Conservation (phyloP, 2,888 invertebrate species). For the Limenitis camilla region DNA sequence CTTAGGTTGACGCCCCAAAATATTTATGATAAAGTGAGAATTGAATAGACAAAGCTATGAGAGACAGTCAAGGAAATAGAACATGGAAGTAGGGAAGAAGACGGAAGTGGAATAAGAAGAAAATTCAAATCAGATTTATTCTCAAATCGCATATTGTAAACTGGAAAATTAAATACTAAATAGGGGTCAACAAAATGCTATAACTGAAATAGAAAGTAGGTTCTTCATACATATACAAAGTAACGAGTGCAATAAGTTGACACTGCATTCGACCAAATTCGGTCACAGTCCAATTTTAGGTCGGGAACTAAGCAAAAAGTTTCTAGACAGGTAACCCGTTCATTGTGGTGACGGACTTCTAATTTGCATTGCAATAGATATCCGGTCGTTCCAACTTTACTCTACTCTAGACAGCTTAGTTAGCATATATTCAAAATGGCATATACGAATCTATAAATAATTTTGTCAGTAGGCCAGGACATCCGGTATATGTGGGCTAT, state of each 20-base stretch:
- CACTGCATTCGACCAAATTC: conserved; percentile 34
- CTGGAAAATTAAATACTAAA: too few species aligned
- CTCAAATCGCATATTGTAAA: too few species aligned
- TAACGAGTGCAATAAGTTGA: conserved; percentile 8
- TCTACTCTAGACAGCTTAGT: conserved; percentile 17
- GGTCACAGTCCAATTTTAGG: conserved; percentile 55
- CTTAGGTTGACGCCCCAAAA: too few species aligned
- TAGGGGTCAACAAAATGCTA: too few species aligned
- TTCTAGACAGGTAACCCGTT: conserved; percentile 55
- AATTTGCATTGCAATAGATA: conserved; percentile 70
- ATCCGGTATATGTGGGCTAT: too few species aligned
- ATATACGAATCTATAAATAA: conserved; percentile 32
- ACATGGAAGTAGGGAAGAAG: too few species aligned
- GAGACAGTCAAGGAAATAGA: too few species aligned
- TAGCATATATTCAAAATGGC: conserved; percentile 22
- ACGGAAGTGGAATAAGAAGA: too few species aligned
- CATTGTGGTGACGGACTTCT: conserved; percentile 46
- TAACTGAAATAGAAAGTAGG: background rate
- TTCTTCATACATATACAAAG: conserved; percentile 6
- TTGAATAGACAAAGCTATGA: too few species aligned
- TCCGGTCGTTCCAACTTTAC: conserved; percentile 39
- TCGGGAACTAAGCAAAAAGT: conserved; percentile 45
- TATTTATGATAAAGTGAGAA: too few species aligned
- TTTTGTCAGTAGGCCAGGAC: conserved; percentile 11
- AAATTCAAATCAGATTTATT: too few species aligned